Percentiles rank a stretch among this genome's conserved stretches.
phyloP scores from a whole-genome alignment of 1,140 invertebrate genomes.

The Zaprionus africanus region DNA sequence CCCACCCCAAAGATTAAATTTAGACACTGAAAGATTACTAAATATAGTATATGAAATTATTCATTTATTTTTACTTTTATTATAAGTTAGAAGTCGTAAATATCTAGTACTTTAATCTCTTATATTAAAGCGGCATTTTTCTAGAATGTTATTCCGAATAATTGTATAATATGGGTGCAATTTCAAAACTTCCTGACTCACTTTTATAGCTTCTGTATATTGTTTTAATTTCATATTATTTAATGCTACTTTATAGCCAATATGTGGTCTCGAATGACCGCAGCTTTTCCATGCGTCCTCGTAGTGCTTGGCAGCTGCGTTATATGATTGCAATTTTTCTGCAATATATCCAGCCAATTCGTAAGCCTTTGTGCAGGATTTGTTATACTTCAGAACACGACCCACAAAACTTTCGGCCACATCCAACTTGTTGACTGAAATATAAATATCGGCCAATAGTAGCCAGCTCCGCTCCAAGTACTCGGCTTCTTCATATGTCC shows the following conservation, averaged over 20 bases:
- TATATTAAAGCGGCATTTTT: slow-evolving; percentile 95
- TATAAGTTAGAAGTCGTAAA: background rate
- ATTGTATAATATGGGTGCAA: slow-evolving; percentile 95
- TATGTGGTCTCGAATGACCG: slow-evolving; percentile 91
- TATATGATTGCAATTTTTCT: slow-evolving; percentile 96
- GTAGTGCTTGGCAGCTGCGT: slow-evolving; percentile 93
- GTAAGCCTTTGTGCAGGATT: slow-evolving; percentile 95
- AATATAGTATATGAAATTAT: background rate
- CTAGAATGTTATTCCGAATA: slow-evolving; percentile 96
- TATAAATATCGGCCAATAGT: slow-evolving; percentile 95
- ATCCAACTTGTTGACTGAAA: slow-evolving; percentile 94
- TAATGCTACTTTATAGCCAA: slow-evolving; percentile 97
- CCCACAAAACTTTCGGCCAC: slow-evolving; percentile 93
- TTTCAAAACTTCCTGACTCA: slow-evolving; percentile 92
- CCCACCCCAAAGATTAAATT: too few species aligned
- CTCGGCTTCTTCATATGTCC: slow-evolving; percentile 98
- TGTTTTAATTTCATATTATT: slow-evolving; percentile 96
- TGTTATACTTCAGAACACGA: slow-evolving; percentile 94
- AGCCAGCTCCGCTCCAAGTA: slow-evolving; percentile 98
- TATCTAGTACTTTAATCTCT: slow-evolving; percentile 86
- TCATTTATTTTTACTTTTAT: background rate
- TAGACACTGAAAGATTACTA: too few species aligned
- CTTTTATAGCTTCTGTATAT: slow-evolving; percentile 90
- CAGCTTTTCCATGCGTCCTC: slow-evolving; percentile 91
- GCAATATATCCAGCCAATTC: slow-evolving; percentile 94